Evolutionary conservation across 2,888 invertebrate species (phyloP).

Genomic region (Patella caerulea): DNA sequence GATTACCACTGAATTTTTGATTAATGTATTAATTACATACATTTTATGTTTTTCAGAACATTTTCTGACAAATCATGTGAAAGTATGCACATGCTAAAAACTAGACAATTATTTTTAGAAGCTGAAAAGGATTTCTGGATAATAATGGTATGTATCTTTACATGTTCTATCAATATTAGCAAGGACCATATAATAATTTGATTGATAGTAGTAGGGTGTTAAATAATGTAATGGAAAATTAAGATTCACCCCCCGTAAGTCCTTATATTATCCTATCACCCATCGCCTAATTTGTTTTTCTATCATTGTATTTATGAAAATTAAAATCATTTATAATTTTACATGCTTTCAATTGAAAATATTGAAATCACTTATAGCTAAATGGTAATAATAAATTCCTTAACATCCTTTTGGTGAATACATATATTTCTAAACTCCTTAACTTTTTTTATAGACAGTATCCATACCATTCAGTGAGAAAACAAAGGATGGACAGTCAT

Average conservation of each 20-base stretch:
- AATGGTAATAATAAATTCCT: no score
- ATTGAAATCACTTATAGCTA: no score
- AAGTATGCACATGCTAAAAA: constrained; percentile 90
- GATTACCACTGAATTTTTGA: neutral
- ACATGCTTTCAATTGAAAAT: no score
- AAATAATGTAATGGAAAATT: no score
- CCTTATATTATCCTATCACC: no score
- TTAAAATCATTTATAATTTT: no score
- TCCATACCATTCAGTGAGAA: constrained; percentile 74
- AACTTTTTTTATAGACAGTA: constrained; percentile 77
- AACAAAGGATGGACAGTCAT: constrained; percentile 80
- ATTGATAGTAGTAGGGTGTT: no score
- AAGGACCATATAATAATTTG: no score
- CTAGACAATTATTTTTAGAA: constrained; percentile 87
- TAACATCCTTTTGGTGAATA: neutral
- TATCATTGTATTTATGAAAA: no score
- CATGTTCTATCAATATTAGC: no score
- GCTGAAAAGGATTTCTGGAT: constrained; percentile 92
- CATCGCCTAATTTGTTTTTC: no score
- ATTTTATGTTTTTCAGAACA: constrained; percentile 76
- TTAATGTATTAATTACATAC: neutral
- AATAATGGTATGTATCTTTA: constrained; percentile 79
- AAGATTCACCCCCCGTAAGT: no score
- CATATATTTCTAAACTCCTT: neutral
- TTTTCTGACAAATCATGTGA: constrained; percentile 86